These are phyloP conservation scores for Amphiprion percula DNA, from an alignment of 2,113 vertebrate genomes.

Conservation along the genomic window DNA sequence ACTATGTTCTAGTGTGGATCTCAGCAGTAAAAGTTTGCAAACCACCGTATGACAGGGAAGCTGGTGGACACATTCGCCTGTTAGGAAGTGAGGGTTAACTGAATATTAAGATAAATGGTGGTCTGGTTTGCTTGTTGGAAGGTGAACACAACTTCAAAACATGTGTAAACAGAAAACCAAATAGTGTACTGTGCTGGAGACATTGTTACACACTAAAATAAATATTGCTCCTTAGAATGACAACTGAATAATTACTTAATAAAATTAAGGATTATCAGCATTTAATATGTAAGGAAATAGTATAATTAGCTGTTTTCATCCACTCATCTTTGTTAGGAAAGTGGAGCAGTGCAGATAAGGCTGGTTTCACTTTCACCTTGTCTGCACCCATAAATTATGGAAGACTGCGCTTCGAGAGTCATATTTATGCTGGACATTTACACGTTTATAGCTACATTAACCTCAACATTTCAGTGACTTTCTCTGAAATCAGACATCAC, in stretches of 20 bases:
- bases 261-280: background rate
- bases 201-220: background rate
- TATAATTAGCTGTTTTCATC: background rate
- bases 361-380: constrained; percentile 68
- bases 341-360: constrained; percentile 4
- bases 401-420: constrained; percentile 8
- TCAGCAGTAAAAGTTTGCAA: too few relatives aligned
- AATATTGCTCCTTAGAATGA: background rate
- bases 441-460: background rate
- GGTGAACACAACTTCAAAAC: background rate
- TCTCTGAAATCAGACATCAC: background rate
- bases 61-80: background rate
- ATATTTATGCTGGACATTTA: background rate
- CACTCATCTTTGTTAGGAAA: background rate
- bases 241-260: background rate
- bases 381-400: constrained; percentile 66
- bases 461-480: background rate
- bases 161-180: background rate
- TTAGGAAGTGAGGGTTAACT: background rate
- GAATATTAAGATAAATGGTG: background rate
- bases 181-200: background rate
- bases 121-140: background rate
- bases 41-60: background rate
- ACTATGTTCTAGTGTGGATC: too few relatives aligned
- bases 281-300: background rate